phyloP scores from a whole-genome alignment of 2,113 vertebrate species.

The Falcunculus frontatus region DNA sequence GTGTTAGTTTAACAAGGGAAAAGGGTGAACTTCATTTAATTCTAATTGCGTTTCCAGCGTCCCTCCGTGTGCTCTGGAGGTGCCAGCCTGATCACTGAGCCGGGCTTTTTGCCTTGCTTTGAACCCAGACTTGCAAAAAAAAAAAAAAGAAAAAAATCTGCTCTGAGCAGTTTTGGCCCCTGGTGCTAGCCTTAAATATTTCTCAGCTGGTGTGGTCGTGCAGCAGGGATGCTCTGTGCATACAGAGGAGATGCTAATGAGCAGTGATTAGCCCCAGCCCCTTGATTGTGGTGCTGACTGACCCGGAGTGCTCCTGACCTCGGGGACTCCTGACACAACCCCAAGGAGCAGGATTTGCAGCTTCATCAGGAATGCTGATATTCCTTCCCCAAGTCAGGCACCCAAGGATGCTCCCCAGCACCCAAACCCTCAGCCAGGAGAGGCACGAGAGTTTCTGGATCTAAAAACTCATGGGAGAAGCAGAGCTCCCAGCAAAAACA shows the following conservation, averaged over 20 bases:
- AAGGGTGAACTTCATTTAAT: slow-evolving; percentile 1
- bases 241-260: slow-evolving; percentile 50
- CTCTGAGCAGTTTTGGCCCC: not conserved
- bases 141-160: not conserved
- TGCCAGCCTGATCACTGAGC: not conserved
- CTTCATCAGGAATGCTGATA: not conserved
- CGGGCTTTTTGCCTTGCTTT: not conserved
- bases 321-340: not conserved
- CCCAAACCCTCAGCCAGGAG: not conserved
- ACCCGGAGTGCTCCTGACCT: not conserved
- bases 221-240: not conserved
- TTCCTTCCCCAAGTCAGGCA: not conserved
- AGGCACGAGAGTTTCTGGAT: fast-evolving
- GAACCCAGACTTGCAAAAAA: not conserved
- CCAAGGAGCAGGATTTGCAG: not conserved
- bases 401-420: not conserved
- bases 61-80: not conserved
- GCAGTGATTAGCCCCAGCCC: slow-evolving; percentile 7
- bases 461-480: not conserved
- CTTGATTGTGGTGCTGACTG: not conserved
- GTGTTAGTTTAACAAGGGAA: not conserved
- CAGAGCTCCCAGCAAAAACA: not conserved
- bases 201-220: not conserved
- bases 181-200: not conserved
- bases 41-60: not conserved